Evolutionary conservation across 1,140 invertebrate genomes (phyloP).

Genomic region (Cotesia vestalis): DNA sequence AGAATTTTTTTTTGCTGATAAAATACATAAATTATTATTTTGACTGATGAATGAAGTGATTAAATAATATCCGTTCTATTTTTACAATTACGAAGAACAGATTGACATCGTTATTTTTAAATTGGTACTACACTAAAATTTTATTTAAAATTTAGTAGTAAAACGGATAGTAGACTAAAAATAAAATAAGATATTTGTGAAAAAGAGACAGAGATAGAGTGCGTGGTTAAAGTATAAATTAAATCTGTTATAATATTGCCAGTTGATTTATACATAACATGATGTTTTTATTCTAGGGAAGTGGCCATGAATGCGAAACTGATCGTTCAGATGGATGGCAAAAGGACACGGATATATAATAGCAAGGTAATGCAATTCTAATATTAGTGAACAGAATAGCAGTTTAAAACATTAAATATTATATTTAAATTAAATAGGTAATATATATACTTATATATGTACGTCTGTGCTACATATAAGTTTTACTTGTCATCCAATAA

Average conservation of each 20-base stretch:
- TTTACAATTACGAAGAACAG: not conserved
- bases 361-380: conserved; percentile 71
- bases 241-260: conserved; percentile 11
- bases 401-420: conserved; percentile 21
- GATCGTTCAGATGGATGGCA: conserved; percentile 88
- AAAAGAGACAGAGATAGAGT: not conserved
- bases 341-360: conserved; percentile 84
- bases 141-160: too few relatives aligned
- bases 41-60: not conserved
- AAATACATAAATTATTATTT: not conserved
- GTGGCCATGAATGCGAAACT: conserved; percentile 82
- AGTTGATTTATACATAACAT: not conserved
- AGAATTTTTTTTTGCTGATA: not conserved
- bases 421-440: not conserved
- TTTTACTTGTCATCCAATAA: conserved; percentile 9
- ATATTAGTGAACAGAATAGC: conserved; percentile 18
- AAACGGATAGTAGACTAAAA: not conserved
- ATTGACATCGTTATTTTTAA: not conserved
- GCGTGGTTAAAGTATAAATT: not conserved
- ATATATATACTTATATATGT: too few relatives aligned
- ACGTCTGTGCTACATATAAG: not conserved
- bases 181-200: not conserved
- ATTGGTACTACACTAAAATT: not conserved
- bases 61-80: conserved; percentile 21
- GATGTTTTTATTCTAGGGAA: conserved; percentile 70